phyloP scores from a whole-genome alignment of 2,797 vertebrate species.

The Cirrhinus mrigala region DNA sequence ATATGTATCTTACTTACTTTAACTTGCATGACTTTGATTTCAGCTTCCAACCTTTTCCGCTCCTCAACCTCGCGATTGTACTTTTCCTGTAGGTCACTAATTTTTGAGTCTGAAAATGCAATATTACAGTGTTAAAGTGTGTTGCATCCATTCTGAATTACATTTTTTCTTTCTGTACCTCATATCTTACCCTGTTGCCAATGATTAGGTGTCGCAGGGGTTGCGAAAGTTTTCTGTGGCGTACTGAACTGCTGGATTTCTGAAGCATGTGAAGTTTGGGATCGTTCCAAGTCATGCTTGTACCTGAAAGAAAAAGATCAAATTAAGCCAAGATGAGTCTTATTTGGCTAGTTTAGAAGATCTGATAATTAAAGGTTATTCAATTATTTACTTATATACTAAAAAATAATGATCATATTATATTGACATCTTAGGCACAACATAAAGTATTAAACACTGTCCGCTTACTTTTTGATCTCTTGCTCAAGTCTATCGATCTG shows the following conservation, averaged over 20 bases:
- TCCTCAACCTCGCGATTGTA: conserved; percentile 88
- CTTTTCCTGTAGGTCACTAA: conserved; percentile 89
- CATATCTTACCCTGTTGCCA: conserved; percentile 78
- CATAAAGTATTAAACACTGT: not conserved
- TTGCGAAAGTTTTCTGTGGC: conserved; percentile 81
- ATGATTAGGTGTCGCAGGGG: conserved; percentile 75
- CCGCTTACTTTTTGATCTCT: conserved; percentile 89
- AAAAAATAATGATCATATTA: not conserved
- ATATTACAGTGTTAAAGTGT: not conserved
- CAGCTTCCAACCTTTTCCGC: conserved; percentile 85
- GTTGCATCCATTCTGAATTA: conserved; percentile 25
- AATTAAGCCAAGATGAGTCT: conserved; percentile 1
- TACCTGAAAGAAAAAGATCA: conserved; percentile 74
- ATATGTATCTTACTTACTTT: conserved; percentile 76
- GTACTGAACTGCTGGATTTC: conserved; percentile 79
- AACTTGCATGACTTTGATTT: conserved; percentile 83
- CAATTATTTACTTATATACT: not conserved
- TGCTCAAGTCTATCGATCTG: conserved; percentile 90
- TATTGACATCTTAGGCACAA: not conserved
- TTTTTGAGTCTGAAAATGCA: conserved; percentile 77
- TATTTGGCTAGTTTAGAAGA: not conserved
- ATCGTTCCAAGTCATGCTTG: conserved; percentile 89
- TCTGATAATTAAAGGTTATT: not conserved
- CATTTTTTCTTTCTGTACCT: conserved; percentile 18
- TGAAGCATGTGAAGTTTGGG: conserved; percentile 71